Evolutionary conservation across 1,140 invertebrate species (phyloP).

Genomic region (Phymastichus coffea): DNA sequence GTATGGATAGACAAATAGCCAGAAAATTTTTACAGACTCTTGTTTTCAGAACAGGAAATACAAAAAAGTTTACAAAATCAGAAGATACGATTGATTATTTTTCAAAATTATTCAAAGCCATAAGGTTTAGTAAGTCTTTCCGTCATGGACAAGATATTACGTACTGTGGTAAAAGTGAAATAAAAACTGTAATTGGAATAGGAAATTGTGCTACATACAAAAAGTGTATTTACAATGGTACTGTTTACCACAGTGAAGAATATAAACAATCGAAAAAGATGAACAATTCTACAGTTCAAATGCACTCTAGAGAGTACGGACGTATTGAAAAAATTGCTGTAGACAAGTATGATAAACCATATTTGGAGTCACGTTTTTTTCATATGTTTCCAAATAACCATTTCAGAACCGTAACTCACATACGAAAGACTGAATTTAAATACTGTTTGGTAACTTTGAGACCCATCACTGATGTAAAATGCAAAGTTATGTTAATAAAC

Average conservation of each 20-base stretch:
- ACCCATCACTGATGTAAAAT: too few relatives aligned
- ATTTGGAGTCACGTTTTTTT: background rate
- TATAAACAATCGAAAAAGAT: background rate
- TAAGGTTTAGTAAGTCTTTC: background rate
- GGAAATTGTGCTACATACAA: background rate
- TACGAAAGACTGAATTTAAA: too few relatives aligned
- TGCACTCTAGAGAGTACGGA: background rate
- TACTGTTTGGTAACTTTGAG: too few relatives aligned
- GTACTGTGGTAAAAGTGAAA: background rate
- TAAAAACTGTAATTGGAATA: background rate
- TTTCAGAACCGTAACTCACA: background rate
- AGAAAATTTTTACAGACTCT: too few relatives aligned
- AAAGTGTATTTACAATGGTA: too few relatives aligned
- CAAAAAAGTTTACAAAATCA: background rate
- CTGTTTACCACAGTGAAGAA: background rate
- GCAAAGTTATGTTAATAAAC: too few relatives aligned
- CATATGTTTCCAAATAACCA: background rate
- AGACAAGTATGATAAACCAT: background rate
- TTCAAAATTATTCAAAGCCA: constrained; percentile 1
- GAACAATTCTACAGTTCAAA: background rate
- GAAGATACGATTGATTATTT: background rate
- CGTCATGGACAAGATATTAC: background rate
- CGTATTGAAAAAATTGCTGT: background rate
- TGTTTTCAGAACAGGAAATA: too few relatives aligned
- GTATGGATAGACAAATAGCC: too few relatives aligned